Evolutionary conservation across 1,140 invertebrate genomes (phyloP).

Genomic region (Cotesia typhae): DNA sequence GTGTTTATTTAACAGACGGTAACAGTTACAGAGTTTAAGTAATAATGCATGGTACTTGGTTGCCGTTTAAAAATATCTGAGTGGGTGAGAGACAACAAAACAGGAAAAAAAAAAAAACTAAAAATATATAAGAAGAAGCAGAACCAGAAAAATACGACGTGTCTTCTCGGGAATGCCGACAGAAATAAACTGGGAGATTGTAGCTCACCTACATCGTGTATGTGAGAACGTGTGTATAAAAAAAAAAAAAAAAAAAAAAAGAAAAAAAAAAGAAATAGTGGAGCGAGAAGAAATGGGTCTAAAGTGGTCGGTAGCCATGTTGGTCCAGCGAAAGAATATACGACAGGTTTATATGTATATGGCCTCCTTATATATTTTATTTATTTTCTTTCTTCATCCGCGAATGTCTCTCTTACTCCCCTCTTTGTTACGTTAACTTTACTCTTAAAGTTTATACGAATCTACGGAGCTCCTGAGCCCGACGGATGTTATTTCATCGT

Average conservation of each 20-base stretch:
- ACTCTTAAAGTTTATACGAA: constrained; percentile 11
- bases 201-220: constrained; percentile 17
- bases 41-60: background rate
- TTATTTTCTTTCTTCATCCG: background rate
- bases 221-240: background rate
- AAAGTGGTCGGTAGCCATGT: constrained; percentile 24
- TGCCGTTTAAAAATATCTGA: constrained; percentile 8
- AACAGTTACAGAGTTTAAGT: background rate
- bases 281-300: constrained; percentile 11
- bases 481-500: constrained; percentile 39
- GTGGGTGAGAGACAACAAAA: constrained; percentile 15
- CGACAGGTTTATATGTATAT: background rate
- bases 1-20: background rate
- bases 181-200: constrained; percentile 27
- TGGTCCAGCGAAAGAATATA: constrained; percentile 23
- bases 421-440: constrained; percentile 10
- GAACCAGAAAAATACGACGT: constrained; percentile 4
- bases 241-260: background rate
- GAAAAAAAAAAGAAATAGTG: background rate
- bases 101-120: constrained; percentile 17
- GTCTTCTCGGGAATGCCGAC: constrained; percentile 13
- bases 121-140: constrained; percentile 8
- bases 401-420: constrained; percentile 21
- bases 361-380: constrained; percentile 11
- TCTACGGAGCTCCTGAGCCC: constrained; percentile 9